A percentile compares a stretch with the other conserved stretches of the same genome.
phyloP scores from a whole-genome alignment of 2,797 vertebrate genomes.

The Argyrosomus regius region DNA sequence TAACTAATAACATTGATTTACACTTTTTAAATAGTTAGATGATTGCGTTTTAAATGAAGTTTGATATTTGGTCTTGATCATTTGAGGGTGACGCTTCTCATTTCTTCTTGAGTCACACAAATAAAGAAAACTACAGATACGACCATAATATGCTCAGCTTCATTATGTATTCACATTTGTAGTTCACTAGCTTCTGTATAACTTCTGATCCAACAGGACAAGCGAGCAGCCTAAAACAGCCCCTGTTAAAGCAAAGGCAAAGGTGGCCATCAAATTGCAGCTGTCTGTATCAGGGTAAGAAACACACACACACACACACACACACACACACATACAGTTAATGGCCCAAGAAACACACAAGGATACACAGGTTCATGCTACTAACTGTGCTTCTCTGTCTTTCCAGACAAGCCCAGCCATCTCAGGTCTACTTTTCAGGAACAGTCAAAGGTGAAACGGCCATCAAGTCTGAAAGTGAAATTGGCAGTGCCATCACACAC shows the following conservation, averaged over 20 bases:
- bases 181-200: conserved; percentile 9
- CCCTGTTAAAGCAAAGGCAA: conserved; percentile 88
- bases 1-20: not conserved
- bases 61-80: not conserved
- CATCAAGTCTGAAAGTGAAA: conserved; percentile 89
- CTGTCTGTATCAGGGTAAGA: conserved; percentile 93
- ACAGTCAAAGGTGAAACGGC: conserved; percentile 86
- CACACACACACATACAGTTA: not conserved
- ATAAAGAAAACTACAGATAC: conserved; percentile 10
- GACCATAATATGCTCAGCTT: not conserved
- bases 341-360: not conserved
- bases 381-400: conserved; percentile 11
- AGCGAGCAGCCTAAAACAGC: conserved; percentile 87
- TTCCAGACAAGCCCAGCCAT: conserved; percentile 91
- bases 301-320: conserved; percentile 15
- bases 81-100: not conserved
- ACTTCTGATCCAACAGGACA: conserved; percentile 85
- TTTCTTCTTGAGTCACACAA: not conserved
- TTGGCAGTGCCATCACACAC: conserved; percentile 91
- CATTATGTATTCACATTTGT: not conserved
- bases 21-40: not conserved
- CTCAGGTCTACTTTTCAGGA: conserved; percentile 93
- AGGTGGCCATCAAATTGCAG: conserved; percentile 91
- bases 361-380: not conserved
- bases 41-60: not conserved